phyloP scores from a whole-genome alignment of 2,797 vertebrate species.

The Paramormyrops hopkinsi region DNA sequence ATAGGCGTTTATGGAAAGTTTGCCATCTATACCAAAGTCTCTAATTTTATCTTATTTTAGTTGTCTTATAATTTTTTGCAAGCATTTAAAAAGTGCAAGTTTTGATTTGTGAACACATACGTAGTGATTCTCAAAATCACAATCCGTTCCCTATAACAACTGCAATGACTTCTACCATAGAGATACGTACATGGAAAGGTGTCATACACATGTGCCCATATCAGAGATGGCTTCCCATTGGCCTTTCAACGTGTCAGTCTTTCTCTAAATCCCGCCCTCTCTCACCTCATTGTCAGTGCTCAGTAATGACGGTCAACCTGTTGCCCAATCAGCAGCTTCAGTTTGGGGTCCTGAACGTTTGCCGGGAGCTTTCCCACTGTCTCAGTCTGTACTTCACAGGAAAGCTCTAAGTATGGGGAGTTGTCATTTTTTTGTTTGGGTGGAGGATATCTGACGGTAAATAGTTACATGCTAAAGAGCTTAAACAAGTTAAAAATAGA shows the following conservation, averaged over 20 bases:
- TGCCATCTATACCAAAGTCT: neutral
- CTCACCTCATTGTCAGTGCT: neutral
- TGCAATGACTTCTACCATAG: neutral
- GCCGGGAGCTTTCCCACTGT: neutral
- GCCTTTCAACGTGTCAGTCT: neutral
- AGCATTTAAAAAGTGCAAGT: neutral
- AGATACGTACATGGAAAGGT: neutral
- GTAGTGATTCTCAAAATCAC: neutral
- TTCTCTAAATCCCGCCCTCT: neutral
- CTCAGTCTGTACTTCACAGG: neutral
- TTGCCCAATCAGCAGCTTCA: neutral
- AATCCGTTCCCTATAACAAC: neutral
- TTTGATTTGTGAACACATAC: neutral
- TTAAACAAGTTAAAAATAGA: slow-evolving; percentile 60
- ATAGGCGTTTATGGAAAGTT: neutral
- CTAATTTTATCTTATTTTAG: neutral
- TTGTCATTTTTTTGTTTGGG: slow-evolving; percentile 40
- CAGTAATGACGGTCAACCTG: neutral
- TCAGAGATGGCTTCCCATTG: neutral
- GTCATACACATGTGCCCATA: neutral
- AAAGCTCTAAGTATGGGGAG: slow-evolving; percentile 37
- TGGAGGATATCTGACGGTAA: slow-evolving; percentile 53
- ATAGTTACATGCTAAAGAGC: slow-evolving; percentile 55
- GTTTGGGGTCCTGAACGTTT: neutral
- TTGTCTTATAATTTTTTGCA: neutral